phyloP scores from a whole-genome alignment of 2,888 invertebrate species.

The Orchesellides sinensis region DNA sequence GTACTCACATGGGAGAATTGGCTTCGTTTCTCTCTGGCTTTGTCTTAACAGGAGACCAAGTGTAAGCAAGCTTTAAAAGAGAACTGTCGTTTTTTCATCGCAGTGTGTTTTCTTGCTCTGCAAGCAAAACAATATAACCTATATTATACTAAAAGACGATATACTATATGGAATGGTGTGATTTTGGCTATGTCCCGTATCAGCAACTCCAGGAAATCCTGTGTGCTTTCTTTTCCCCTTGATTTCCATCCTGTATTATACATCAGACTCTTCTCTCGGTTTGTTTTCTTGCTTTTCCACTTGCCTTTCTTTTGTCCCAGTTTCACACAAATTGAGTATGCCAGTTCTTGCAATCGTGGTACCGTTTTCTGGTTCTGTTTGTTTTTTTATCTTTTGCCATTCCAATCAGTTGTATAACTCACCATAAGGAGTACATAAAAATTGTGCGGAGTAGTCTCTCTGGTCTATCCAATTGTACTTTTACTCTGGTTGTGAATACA shows the following conservation, averaged over 20 bases:
- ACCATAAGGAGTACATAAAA: neutral
- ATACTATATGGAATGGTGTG: conserved; percentile 7
- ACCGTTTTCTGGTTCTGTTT: conserved; percentile 18
- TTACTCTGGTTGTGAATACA: neutral
- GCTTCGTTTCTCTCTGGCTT: conserved; percentile 14
- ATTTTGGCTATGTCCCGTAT: conserved; percentile 51
- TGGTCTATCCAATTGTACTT: neutral
- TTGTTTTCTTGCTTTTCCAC: conserved; percentile 11
- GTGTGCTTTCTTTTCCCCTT: conserved; percentile 45
- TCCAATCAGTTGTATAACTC: conserved; percentile 53
- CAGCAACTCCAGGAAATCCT: conserved; percentile 50
- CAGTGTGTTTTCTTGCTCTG: neutral
- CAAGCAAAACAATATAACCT: neutral
- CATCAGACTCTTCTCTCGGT: conserved; percentile 23
- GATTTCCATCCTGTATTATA: conserved; percentile 48
- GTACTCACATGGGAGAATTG: conserved; percentile 56
- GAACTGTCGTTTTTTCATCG: conserved; percentile 26
- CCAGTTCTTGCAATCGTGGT: neutral
- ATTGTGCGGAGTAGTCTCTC: neutral
- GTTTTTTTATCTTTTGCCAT: conserved; percentile 46
- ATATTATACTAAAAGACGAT: neutral
- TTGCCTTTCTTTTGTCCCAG: conserved; percentile 6
- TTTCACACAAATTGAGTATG: neutral
- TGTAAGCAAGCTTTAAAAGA: conserved; percentile 2
- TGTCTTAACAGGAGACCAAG: conserved; percentile 5